These are phyloP conservation scores for Serrognathus titanus DNA, from an alignment of 2,888 invertebrate species.

Conservation along the genomic window DNA sequence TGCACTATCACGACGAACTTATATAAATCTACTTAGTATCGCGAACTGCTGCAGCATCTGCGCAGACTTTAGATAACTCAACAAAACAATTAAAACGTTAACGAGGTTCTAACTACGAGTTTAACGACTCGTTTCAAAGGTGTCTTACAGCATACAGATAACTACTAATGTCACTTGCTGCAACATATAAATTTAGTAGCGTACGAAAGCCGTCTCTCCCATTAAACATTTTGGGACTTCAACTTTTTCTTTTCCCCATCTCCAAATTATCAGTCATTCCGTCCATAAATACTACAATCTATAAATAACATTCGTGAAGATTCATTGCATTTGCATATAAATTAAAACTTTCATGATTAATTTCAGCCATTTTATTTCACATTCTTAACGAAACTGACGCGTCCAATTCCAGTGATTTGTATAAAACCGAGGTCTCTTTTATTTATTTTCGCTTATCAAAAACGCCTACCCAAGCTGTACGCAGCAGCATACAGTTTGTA, in stretches of 20 bases:
- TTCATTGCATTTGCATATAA: conserved; percentile 1
- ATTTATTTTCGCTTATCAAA: too few species aligned
- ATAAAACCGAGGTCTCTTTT: too few species aligned
- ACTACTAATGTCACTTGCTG: conserved; percentile 26
- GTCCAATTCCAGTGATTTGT: too few species aligned
- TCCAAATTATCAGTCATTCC: not conserved
- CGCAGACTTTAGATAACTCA: conserved; percentile 41
- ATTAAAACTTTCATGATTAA: not conserved
- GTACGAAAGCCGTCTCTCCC: not conserved
- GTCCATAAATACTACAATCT: not conserved
- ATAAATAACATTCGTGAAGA: not conserved
- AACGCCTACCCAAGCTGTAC: too few species aligned
- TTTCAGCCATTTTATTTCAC: too few species aligned
- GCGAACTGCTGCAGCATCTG: conserved; percentile 32
- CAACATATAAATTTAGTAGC: conserved; percentile 22
- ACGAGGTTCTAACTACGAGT: conserved; percentile 45
- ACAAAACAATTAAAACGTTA: conserved; percentile 47
- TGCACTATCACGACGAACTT: conserved; percentile 30
- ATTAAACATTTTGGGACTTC: not conserved
- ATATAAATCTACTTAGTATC: conserved; percentile 37
- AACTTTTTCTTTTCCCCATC: too few species aligned
- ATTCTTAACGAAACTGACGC: too few species aligned
- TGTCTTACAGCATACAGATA: conserved; percentile 29
- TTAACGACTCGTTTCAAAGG: conserved; percentile 44
- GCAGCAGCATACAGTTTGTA: too few species aligned